These are phyloP conservation scores for Glomeris maerens DNA, from an alignment of 1,140 invertebrate genomes.

Conservation along the genomic window DNA sequence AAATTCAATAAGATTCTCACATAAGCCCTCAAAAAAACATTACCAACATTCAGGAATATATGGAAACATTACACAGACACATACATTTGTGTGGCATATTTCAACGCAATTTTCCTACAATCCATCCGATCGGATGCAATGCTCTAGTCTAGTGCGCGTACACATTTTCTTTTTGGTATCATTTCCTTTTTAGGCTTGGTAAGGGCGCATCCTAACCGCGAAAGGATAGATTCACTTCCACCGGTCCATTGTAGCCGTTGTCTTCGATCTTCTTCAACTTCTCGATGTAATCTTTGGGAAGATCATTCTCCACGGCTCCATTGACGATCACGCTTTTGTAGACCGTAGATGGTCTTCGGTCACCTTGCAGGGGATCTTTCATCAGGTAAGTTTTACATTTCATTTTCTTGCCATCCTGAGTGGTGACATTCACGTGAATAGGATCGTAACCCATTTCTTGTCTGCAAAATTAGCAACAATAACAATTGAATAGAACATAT, in stretches of 20 bases:
- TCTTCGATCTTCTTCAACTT: slow-evolving; percentile 45
- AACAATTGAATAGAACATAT: not conserved
- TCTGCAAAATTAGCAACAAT: slow-evolving; percentile 29
- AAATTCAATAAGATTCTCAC: no score
- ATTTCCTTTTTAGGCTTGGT: not conserved
- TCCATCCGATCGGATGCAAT: not conserved
- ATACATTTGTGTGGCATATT: no score
- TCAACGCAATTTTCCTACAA: not conserved
- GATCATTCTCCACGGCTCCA: slow-evolving; percentile 50
- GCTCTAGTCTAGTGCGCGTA: not conserved
- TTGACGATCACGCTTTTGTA: slow-evolving; percentile 46
- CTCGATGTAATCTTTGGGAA: slow-evolving; percentile 50
- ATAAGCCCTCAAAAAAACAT: no score
- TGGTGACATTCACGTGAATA: slow-evolving; percentile 42
- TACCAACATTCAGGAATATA: no score
- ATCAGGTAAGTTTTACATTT: slow-evolving; percentile 51
- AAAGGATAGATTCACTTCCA: slow-evolving; percentile 23
- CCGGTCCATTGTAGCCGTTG: slow-evolving; percentile 45
- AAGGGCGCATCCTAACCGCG: not conserved
- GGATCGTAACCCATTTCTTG: slow-evolving; percentile 65
- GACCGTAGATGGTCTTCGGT: slow-evolving; percentile 49
- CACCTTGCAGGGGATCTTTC: slow-evolving; percentile 32
- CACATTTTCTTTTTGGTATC: no score
- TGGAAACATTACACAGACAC: no score
- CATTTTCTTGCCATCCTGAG: slow-evolving; percentile 33